A percentile compares a stretch with the other conserved stretches of the same genome.
Conservation (phyloP, 1,140 invertebrate genomes). For the Drosophila azteca region DNA sequence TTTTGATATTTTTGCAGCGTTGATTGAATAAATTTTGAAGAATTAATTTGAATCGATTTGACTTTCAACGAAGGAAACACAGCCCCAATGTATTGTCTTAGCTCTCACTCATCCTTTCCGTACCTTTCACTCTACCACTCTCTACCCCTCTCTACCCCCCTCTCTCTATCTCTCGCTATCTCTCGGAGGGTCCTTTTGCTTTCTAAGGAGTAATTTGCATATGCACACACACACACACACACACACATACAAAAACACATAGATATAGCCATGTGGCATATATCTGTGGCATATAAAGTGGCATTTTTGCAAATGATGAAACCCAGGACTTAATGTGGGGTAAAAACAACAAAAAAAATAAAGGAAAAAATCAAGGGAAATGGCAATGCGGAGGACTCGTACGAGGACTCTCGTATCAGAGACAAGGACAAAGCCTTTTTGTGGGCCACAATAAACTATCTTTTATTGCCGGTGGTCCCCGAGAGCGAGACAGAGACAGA, state of each 20-base stretch:
- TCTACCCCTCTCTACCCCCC: slow-evolving; percentile 5
- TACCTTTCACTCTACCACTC: not conserved
- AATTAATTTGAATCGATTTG: slow-evolving; percentile 25
- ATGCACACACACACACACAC: slow-evolving; percentile 29
- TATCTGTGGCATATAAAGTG: slow-evolving; percentile 48
- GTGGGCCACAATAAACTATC: slow-evolving; percentile 64
- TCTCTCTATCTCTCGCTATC: slow-evolving; percentile 21
- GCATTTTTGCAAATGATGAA: slow-evolving; percentile 56
- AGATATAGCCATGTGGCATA: slow-evolving; percentile 17
- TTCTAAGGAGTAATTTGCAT: slow-evolving; percentile 9
- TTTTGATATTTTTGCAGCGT: not conserved
- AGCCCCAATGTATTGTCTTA: slow-evolving; percentile 38
- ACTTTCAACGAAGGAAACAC: not conserved
- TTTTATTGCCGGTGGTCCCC: slow-evolving; percentile 51
- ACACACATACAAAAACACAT: not conserved
- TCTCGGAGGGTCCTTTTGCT: not conserved
- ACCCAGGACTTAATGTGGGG: slow-evolving; percentile 22
- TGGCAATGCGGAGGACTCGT: slow-evolving; percentile 11
- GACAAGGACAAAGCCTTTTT: slow-evolving; percentile 49
- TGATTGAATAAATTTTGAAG: slow-evolving; percentile 35
- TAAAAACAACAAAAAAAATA: slow-evolving; percentile 35
- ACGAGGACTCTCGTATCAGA: slow-evolving; percentile 11
- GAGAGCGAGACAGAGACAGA: slow-evolving; percentile 1
- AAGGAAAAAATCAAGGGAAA: slow-evolving; percentile 16
- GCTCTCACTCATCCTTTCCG: not conserved